Percentiles rank a stretch among this genome's conserved stretches.
These are phyloP conservation scores for Ctenopoma kingsleyae DNA, from an alignment of 2,797 vertebrate genomes.

Conservation along the genomic window DNA sequence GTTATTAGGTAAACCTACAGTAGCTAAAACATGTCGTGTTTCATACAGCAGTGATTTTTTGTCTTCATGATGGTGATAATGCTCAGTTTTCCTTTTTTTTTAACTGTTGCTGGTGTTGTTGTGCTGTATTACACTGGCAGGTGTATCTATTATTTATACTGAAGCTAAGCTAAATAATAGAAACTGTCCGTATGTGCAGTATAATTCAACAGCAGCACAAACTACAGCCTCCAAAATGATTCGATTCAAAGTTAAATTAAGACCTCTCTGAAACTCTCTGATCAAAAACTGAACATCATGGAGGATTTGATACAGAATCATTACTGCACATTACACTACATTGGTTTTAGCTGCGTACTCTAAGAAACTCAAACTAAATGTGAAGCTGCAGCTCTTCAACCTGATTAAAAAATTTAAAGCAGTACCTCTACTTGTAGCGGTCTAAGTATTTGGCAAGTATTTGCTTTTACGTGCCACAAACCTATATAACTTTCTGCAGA, in stretches of 20 bases:
- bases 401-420: too few relatives aligned
- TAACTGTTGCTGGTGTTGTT: neutral
- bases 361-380: neutral
- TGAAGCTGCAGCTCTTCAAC: neutral
- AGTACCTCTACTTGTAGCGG: too few relatives aligned
- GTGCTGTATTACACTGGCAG: neutral
- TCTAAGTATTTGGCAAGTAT: too few relatives aligned
- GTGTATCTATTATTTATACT: slow-evolving; percentile 9
- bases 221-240: neutral
- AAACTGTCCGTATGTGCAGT: neutral
- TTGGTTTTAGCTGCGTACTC: slow-evolving; percentile 2
- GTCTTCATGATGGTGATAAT: neutral
- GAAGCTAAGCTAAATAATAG: neutral
- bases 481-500: too few relatives aligned
- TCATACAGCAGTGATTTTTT: neutral
- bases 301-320: neutral
- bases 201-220: neutral
- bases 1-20: slow-evolving; percentile 10
- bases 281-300: neutral
- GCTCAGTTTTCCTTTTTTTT: neutral
- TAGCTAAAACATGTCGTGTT: neutral
- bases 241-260: neutral
- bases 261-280: neutral
- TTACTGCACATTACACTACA: slow-evolving; percentile 1
- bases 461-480: too few relatives aligned